Conservation (phyloP, 2,113 vertebrate species). For the Glaucidium brasilianum region DNA sequence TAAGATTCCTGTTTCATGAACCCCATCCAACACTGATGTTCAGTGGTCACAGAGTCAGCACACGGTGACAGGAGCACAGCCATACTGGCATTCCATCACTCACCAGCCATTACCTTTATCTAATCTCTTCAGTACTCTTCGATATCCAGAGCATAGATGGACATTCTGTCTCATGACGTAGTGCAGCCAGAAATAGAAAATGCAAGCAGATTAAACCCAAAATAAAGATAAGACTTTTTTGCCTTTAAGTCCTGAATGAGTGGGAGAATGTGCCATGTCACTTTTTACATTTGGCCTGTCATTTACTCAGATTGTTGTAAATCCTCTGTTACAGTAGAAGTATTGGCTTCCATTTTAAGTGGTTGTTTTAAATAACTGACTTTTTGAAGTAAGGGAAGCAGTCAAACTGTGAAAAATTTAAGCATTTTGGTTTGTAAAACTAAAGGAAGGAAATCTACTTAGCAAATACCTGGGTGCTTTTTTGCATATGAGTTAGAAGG, state of each 20-base stretch:
- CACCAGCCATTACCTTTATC: constrained; percentile 36
- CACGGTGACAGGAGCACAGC: fast-evolving
- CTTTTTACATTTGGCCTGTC: not conserved
- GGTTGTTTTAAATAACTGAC: not conserved
- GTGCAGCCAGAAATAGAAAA: constrained; percentile 25
- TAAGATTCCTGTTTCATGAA: fast-evolving
- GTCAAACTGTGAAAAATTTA: not conserved
- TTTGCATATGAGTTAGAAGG: not conserved
- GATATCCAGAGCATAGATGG: fast-evolving
- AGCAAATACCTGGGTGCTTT: not conserved
- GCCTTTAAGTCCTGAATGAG: not conserved
- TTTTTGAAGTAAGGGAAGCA: not conserved
- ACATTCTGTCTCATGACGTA: not conserved
- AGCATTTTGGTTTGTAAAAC: not conserved
- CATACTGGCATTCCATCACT: not conserved
- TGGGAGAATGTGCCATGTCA: not conserved
- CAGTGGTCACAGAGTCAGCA: fast-evolving
- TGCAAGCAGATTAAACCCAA: not conserved
- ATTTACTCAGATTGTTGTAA: not conserved
- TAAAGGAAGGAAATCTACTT: not conserved
- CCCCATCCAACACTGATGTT: fast-evolving
- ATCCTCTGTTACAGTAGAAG: not conserved
- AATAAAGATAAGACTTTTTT: not conserved
- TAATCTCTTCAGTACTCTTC: not conserved
- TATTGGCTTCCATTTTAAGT: not conserved